A percentile compares a stretch with the other conserved stretches of the same genome.
phyloP scores from a whole-genome alignment of 2,113 vertebrate genomes.

The Thalassarche chlororhynchos region DNA sequence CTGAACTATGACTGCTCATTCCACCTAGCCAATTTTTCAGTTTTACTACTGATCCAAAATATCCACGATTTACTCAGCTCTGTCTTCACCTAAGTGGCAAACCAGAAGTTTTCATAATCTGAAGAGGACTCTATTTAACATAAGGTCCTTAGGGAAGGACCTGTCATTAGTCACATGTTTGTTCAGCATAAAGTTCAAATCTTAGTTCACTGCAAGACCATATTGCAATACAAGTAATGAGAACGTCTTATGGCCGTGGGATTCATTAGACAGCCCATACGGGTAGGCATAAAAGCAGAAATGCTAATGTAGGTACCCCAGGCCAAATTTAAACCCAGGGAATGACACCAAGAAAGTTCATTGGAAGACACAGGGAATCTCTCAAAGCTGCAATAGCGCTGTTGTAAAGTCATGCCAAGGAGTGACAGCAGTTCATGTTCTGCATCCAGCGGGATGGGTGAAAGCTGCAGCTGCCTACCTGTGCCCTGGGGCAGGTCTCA shows the following conservation, averaged over 20 bases:
- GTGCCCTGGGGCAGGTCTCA: background rate
- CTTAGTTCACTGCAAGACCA: background rate
- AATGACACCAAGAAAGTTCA: background rate
- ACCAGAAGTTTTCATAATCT: background rate
- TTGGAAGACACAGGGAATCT: background rate
- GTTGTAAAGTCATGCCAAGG: background rate
- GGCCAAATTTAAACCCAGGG: background rate
- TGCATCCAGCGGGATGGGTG: accelerated
- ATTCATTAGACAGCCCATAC: background rate
- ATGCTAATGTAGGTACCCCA: background rate
- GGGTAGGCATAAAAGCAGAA: background rate
- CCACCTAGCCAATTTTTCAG: background rate
- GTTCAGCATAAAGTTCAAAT: background rate
- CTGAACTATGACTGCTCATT: background rate
- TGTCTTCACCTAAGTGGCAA: background rate
- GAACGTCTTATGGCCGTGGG: accelerated
- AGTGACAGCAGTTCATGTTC: background rate
- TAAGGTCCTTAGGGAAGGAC: background rate
- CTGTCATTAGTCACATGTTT: background rate
- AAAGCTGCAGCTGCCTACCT: background rate
- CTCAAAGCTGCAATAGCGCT: background rate
- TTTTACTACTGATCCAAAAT: background rate
- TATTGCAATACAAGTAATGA: background rate
- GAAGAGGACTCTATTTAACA: background rate
- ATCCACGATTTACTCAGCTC: background rate